Evolutionary conservation across 1,140 invertebrate genomes (phyloP).

Genomic region (Telenomus remus): DNA sequence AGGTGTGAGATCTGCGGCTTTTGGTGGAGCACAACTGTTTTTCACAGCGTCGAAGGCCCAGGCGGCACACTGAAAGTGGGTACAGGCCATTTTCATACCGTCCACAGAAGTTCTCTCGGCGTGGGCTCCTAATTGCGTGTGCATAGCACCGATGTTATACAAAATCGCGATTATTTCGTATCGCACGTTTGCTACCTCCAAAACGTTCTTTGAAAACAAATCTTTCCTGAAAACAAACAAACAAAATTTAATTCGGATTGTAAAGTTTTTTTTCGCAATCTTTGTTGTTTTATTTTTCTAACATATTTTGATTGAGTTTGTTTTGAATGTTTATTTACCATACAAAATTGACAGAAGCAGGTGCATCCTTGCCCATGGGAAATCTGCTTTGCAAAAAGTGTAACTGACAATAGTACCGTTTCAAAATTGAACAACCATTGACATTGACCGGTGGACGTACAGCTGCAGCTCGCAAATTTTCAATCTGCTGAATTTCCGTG

Average conservation of each 20-base stretch:
- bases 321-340: constrained; percentile 79
- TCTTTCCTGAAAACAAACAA: constrained; percentile 84
- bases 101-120: constrained; percentile 88
- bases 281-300: no score
- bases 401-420: constrained; percentile 96
- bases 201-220: constrained; percentile 86
- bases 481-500: constrained; percentile 92
- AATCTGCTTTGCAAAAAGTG: constrained; percentile 94
- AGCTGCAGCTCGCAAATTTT: constrained; percentile 87
- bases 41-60: constrained; percentile 93
- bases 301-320: no score
- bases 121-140: constrained; percentile 89
- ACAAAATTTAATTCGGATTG: no score
- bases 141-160: constrained; percentile 96
- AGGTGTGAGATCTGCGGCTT: constrained; percentile 84
- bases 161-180: constrained; percentile 95
- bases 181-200: constrained; percentile 86
- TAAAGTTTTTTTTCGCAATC: no score
- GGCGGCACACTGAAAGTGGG: constrained; percentile 97
- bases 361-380: constrained; percentile 89
- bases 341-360: constrained; percentile 85
- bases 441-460: constrained; percentile 87
- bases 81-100: constrained; percentile 96
- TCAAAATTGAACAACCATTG: constrained; percentile 87
- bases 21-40: constrained; percentile 81